A percentile compares a stretch with the other conserved stretches of the same genome.
Conservation (phyloP, 2,113 vertebrate species). For the Psammodynastes pulverulentus region DNA sequence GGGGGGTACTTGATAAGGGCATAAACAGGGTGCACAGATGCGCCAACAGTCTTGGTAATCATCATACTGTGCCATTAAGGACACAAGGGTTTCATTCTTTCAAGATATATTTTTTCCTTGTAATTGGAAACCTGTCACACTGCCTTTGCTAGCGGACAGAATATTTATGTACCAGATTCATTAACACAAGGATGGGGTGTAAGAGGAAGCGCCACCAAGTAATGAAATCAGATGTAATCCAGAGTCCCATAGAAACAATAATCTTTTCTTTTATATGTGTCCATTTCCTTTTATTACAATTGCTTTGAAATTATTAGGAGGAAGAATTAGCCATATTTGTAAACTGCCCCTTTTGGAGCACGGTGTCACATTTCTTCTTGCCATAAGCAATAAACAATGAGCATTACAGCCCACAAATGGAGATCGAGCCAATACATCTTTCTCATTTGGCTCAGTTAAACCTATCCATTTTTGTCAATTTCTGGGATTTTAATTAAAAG, state of each 20-base stretch:
- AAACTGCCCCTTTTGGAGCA: slow-evolving; percentile 44
- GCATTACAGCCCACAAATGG: slow-evolving; percentile 28
- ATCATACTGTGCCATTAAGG: slow-evolving; percentile 46
- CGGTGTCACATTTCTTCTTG: slow-evolving; percentile 10
- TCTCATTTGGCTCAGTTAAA: slow-evolving; percentile 54
- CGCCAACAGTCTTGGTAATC: slow-evolving; percentile 55
- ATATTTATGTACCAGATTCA: slow-evolving; percentile 51
- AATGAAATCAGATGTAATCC: slow-evolving; percentile 41
- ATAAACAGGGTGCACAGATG: slow-evolving; percentile 61
- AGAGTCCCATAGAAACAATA: slow-evolving; percentile 19
- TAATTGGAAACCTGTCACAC: slow-evolving; percentile 57
- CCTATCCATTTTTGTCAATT: slow-evolving; percentile 60
- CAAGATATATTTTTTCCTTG: slow-evolving; percentile 56
- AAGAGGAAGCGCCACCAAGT: slow-evolving; percentile 23
- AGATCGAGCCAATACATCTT: slow-evolving; percentile 25
- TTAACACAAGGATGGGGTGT: background rate
- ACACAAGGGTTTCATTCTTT: slow-evolving; percentile 61
- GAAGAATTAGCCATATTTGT: slow-evolving; percentile 45
- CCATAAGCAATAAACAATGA: slow-evolving; percentile 27
- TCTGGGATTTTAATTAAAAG: slow-evolving; percentile 68
- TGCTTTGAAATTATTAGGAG: slow-evolving; percentile 46
- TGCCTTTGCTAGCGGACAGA: slow-evolving; percentile 50
- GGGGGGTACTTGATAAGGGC: slow-evolving; percentile 40
- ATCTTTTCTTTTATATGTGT: slow-evolving; percentile 25
- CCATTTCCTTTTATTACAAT: slow-evolving; percentile 43